These are phyloP conservation scores for Nebria brevicollis DNA, from an alignment of 2,888 invertebrate genomes.

Conservation along the genomic window DNA sequence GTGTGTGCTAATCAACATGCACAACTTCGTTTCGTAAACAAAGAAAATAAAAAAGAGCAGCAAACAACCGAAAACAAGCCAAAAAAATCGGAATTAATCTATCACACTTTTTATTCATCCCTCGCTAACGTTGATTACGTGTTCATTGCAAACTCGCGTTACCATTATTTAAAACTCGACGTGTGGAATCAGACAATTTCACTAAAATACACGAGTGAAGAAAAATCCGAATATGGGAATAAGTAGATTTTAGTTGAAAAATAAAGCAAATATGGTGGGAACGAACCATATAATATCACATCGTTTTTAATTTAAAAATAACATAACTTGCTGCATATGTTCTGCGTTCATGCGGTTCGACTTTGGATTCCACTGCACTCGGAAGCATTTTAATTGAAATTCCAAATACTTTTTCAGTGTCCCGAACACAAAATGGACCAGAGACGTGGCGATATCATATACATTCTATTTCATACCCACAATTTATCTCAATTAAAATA, in stretches of 20 bases:
- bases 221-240: not conserved
- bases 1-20: not conserved
- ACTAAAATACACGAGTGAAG: not conserved
- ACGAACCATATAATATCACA: not conserved
- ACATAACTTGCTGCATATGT: conserved; percentile 20
- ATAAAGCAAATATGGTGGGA: too few species aligned
- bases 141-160: conserved; percentile 35
- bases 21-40: conserved; percentile 6
- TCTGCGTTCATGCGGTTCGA: conserved; percentile 8
- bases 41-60: conserved; percentile 5
- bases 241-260: too few species aligned
- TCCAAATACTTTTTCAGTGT: conserved; percentile 48
- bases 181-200: not conserved
- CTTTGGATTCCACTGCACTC: conserved; percentile 12
- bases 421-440: conserved; percentile 5
- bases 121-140: conserved; percentile 34
- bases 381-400: conserved; percentile 50
- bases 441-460: conserved; percentile 25
- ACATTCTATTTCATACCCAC: conserved; percentile 9
- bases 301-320: conserved; percentile 42
- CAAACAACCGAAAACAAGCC: not conserved
- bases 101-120: conserved; percentile 32
- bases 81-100: conserved; percentile 35
- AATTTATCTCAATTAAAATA: conserved; percentile 44
- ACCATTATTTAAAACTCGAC: not conserved